phyloP scores from a whole-genome alignment of 2,797 vertebrate species.

The Mus minutoides region DNA sequence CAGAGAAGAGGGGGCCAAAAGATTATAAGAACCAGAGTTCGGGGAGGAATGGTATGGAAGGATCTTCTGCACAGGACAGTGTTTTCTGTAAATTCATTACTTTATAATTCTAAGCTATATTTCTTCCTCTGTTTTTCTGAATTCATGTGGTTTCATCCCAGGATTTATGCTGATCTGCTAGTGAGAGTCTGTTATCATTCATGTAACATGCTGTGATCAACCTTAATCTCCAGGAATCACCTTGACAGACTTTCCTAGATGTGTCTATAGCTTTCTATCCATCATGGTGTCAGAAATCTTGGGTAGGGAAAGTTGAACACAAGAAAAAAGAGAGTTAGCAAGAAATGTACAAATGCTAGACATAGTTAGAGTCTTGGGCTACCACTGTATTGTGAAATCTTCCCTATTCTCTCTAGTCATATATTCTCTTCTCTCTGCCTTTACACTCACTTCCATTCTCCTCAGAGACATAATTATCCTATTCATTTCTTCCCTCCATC shows the following conservation, averaged over 20 bases:
- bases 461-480: neutral
- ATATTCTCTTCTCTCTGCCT: neutral
- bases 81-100: too few species aligned
- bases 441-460: neutral
- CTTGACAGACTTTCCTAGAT: neutral
- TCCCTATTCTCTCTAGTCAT: accelerated
- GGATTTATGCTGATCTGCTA: neutral
- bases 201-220: neutral
- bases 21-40: too few species aligned
- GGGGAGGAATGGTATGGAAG: too few species aligned
- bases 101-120: neutral
- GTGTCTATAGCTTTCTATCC: neutral
- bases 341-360: neutral
- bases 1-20: too few species aligned
- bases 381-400: neutral
- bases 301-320: neutral
- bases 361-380: accelerated
- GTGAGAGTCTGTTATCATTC: neutral
- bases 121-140: neutral
- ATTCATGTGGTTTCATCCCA: neutral
- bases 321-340: neutral
- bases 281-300: neutral
- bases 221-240: neutral
- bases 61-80: too few species aligned
- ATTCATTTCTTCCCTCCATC: neutral